Base-by-base conservation (phyloP, 2,888 invertebrate genomes). In the Linyphia triangularis region DNA sequence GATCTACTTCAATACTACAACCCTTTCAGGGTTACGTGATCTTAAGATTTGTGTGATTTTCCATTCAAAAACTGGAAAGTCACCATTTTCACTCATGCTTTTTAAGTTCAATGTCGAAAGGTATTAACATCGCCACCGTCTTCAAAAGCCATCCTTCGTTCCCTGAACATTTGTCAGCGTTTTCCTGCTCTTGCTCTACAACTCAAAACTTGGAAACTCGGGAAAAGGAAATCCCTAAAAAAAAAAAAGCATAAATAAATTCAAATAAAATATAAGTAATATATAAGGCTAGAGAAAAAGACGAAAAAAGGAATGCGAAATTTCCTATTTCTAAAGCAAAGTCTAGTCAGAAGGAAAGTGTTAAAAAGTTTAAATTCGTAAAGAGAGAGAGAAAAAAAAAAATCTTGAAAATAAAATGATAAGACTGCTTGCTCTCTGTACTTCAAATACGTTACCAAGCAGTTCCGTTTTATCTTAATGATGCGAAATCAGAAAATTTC, bases 381-480 rank as follows among this genome's bases (percentile, higher is more conserved):
- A 51, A 51, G n/a, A 16, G 51, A 16, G n/a, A 16, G 16, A 51
- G 51, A n/a, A 51, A n/a, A 51, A 51, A 51, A 2, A 51, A n/a
- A 13, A 51, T 51, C n/a, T 51, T 16, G n/a, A 51, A 61, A 72
- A 82, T 70, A 82, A 82, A 82, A 82, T 40, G 72, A 82, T 82
- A 82, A 63, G 59, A 69, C 22, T 28, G 63, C 61, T 26, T 72
- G 77, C 43, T n/a, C 5, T 51, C 7, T 51, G 67, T 67, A 51
- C 30, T 67, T 65, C 37, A 28, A 67, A 67, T 30, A 40, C 61
- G 28, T 28, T 40, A 61, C 72, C 26, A 26, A 61, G 72, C 28
- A 61, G 63, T 82, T 82, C 51, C 82, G n/a, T 63, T 82, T 82
- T 82, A 82, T 82, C 82, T 82, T 82, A 82, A 82, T 72, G 82